Percentiles rank a stretch among this genome's conserved stretches.
Evolutionary conservation across 2,888 invertebrate species (phyloP).

Genomic region (Sclerodermus sp.): DNA sequence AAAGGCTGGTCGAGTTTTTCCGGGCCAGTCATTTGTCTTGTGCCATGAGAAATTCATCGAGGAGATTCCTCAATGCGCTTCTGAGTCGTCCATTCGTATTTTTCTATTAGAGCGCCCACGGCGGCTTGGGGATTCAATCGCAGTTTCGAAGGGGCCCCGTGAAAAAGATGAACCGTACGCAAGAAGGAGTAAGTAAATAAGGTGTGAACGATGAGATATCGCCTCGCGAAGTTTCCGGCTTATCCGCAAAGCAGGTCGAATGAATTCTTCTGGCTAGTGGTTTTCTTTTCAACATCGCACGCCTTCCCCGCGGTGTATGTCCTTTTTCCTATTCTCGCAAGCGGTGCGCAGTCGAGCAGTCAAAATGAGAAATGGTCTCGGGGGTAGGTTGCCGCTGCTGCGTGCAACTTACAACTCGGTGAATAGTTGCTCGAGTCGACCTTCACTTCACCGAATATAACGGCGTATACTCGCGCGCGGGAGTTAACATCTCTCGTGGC

Average conservation of each 20-base stretch:
- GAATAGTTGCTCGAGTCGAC: not conserved
- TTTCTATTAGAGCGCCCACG: too few species aligned
- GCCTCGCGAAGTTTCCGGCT: constrained; percentile 13
- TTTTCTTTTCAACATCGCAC: too few species aligned
- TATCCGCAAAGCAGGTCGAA: constrained; percentile 29
- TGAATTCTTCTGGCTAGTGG: constrained; percentile 28
- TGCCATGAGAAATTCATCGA: too few species aligned
- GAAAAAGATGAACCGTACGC: constrained; percentile 1
- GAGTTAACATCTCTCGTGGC: too few species aligned
- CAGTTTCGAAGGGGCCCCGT: not conserved
- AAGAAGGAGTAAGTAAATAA: constrained; percentile 13
- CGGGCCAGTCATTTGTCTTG: too few species aligned
- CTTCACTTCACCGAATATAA: constrained; percentile 2
- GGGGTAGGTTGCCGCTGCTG: not conserved
- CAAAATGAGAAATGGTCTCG: constrained; percentile 10
- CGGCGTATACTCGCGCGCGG: too few species aligned
- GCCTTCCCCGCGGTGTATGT: not conserved
- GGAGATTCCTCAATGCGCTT: too few species aligned
- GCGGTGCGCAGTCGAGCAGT: constrained; percentile 1
- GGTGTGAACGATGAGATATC: constrained; percentile 16
- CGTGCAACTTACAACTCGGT: constrained; percentile 7
- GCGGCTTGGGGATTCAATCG: too few species aligned
- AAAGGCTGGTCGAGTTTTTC: too few species aligned
- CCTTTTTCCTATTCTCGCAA: not conserved
- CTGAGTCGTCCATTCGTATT: too few species aligned